Conservation (phyloP, 2,797 vertebrate species). For the Acrossocheilus fasciatus region DNA sequence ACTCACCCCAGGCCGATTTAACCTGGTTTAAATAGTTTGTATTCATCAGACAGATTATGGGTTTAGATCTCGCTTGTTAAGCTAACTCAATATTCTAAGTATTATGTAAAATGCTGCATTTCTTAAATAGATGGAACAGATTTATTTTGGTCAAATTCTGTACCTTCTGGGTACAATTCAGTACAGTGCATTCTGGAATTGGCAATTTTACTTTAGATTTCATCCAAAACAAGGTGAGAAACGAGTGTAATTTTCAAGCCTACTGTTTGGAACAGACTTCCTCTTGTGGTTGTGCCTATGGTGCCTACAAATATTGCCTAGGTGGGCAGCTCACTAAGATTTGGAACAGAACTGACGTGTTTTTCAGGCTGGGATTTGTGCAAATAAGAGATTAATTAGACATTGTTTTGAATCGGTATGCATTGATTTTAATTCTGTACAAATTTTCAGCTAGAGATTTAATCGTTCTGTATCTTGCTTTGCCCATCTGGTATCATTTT, state of each 20-base stretch:
- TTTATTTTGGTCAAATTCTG: neutral
- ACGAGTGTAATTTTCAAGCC: neutral
- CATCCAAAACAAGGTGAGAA: neutral
- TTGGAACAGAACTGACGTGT: neutral
- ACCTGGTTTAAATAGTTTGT: neutral
- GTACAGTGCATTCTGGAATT: neutral
- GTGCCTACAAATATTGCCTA: neutral
- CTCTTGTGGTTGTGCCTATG: neutral
- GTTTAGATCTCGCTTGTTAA: neutral
- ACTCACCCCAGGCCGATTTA: neutral
- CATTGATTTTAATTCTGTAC: neutral
- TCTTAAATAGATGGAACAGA: neutral
- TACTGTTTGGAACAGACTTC: slow-evolving; percentile 1
- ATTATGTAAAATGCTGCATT: neutral
- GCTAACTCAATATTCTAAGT: neutral
- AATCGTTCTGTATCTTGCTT: neutral
- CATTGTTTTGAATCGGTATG: neutral
- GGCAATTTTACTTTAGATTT: neutral
- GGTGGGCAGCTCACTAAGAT: slow-evolving; percentile 1
- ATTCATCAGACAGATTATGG: neutral
- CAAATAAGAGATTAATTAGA: neutral
- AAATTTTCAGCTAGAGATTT: neutral
- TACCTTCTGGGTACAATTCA: neutral
- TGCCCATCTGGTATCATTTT: neutral
- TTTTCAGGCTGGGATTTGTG: neutral